Evolutionary conservation across 2,113 vertebrate species (phyloP).

Genomic region (Notiomystis cincta): DNA sequence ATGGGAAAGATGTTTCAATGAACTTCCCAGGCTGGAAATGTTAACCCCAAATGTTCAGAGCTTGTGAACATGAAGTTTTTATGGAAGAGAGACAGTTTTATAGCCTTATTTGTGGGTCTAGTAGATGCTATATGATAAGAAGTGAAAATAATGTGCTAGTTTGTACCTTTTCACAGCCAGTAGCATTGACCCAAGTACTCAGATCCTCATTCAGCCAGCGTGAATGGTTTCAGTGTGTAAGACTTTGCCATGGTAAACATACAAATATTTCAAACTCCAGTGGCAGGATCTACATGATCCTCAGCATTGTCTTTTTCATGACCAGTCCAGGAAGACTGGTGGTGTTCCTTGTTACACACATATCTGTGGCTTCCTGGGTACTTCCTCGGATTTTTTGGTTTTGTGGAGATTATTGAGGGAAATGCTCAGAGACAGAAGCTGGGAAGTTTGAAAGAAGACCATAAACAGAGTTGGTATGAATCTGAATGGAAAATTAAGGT

Average conservation of each 20-base stretch:
- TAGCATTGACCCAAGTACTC: neutral
- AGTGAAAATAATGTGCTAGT: neutral
- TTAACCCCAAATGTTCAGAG: neutral
- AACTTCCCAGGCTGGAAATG: neutral
- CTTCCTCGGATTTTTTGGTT: neutral
- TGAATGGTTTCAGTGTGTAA: neutral
- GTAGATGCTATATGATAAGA: neutral
- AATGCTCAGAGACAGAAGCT: neutral
- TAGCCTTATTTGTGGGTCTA: neutral
- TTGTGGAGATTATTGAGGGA: neutral
- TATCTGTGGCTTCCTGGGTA: accelerated
- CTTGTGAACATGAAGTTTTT: neutral
- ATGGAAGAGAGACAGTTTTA: neutral
- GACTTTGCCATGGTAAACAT: neutral
- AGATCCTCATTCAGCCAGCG: neutral
- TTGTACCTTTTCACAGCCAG: neutral
- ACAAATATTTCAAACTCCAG: neutral
- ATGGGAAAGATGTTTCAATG: neutral
- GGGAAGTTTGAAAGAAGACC: neutral
- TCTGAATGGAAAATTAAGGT: neutral
- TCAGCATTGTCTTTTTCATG: neutral
- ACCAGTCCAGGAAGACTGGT: neutral
- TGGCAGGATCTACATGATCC: neutral
- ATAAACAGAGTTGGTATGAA: neutral
- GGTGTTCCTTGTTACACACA: neutral